Evolutionary conservation across 37 sponge, comb jelly and placozoan species (phyloP), one percentile per base, ranked within the genome.

Genomic region (Amphimedon queenslandica): DNA sequence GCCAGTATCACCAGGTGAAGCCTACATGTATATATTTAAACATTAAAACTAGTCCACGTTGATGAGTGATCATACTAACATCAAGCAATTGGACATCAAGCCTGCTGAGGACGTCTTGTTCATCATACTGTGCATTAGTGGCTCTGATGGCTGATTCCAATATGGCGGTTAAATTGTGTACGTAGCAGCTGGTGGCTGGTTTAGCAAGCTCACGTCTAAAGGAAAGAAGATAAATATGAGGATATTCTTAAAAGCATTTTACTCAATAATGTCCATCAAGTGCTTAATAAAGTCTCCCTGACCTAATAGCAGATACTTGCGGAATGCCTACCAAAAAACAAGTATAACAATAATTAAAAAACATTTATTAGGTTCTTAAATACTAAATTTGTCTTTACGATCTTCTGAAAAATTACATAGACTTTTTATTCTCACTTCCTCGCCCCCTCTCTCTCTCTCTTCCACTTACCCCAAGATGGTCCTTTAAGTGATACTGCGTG

Each of bases 281-380:
- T 95, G 93, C 30, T 84, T 71, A 23, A 99, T 90, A 70, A 99
- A 94, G 74, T 99, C 99, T 18, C 99, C 99, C 74, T 99, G 99
- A 5, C 99, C 96, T 25, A 99, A 88, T 55, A 99, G 82, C 31
- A 99, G 91, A 56, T 99, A 99, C 39, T 84, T 79, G 36, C 99
- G 61, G 77, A 95, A 23, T 23, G 96, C 94, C 92, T 94, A 69
- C 16, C 61, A 0, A 27, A 31, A 67, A 34, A 13, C n/a, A n/a
- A n/a, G n/a, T n/a, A n/a, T n/a, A n/a, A n/a, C n/a, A n/a, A n/a
- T n/a, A n/a, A n/a, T n/a, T n/a, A n/a, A n/a, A n/a, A n/a, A n/a
- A n/a, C n/a, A n/a, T n/a, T n/a, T n/a, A n/a, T n/a, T n/a, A n/a
- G n/a, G n/a, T n/a, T n/a, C n/a, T n/a, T n/a, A n/a, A n/a, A n/a